A percentile compares a stretch with the other conserved stretches of the same genome.
Conservation (phyloP, 2,113 vertebrate species). For the Microcebus murinus region DNA sequence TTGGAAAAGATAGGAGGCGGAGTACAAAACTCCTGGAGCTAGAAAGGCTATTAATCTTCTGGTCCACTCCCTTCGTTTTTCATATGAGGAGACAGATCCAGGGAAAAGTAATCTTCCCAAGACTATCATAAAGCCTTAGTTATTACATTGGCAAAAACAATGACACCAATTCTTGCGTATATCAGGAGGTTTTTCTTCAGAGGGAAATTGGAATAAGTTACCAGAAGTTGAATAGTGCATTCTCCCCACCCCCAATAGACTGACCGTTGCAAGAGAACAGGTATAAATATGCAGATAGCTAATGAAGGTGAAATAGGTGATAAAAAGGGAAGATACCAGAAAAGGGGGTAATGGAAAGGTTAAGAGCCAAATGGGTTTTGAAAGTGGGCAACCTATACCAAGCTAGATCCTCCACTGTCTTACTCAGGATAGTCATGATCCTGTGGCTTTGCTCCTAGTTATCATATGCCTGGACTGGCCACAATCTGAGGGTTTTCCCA, state of each 20-base stretch:
- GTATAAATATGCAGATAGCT: background rate
- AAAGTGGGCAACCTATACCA: background rate
- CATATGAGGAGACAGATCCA: background rate
- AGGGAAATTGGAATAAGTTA: background rate
- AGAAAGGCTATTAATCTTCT: background rate
- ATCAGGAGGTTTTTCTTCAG: background rate
- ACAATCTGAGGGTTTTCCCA: background rate
- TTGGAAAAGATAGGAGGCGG: background rate
- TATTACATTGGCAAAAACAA: constrained; percentile 14
- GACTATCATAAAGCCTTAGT: background rate
- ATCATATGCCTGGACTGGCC: background rate
- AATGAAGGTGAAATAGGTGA: background rate
- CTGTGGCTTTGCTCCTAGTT: background rate
- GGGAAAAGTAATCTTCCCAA: background rate
- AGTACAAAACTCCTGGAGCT: background rate
- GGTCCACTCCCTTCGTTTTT: background rate
- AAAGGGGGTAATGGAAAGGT: background rate
- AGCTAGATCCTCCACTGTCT: background rate
- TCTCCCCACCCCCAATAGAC: background rate
- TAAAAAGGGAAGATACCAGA: background rate
- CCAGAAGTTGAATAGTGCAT: background rate
- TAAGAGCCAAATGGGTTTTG: background rate
- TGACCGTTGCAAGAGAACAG: background rate
- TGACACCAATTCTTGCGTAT: background rate
- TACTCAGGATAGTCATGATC: background rate